Base-by-base conservation (phyloP, 2,113 vertebrate species). In the Tragelaphus scriptus region DNA sequence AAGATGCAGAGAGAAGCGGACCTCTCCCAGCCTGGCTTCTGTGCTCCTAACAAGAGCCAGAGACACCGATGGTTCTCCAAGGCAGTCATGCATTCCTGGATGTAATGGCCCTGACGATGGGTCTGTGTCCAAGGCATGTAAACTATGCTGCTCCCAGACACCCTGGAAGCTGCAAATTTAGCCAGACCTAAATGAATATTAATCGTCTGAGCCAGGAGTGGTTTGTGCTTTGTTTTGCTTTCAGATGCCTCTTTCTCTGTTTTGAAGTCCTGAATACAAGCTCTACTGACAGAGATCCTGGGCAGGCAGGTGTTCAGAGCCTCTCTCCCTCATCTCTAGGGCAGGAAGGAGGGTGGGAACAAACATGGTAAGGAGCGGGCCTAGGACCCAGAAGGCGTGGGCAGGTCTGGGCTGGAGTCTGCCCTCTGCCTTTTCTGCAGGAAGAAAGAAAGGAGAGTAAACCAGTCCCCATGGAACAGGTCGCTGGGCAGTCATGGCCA, bases 311-410 rank as follows among this genome's bases (percentile, higher is more conserved):
- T 13, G 47, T 36, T 32, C 47, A 13, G 15, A 53, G 13, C 6
- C 23, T 5, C 15, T 36, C 63, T n/a, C 32, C 21, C 55, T 28
- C 36, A 25, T 17, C 13, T 40, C 47, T n/a, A 65, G 44, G 15
- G 19, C 56, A 82, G 47, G 17, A 28, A 59, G 13, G n/a, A 47
- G 28, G 13, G 21, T 7, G 30, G 25, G 23, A 30, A 28, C 17
- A 25, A 53, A 86, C 0, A 2, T 3, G 4, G 15, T 11, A 58
- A 32, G 10, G 61, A 10, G 2, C 4, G 16, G 21, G 28, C 19
- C 32, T 36, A 6, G 21, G 47, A 10, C 10, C 7, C 5, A 14
- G 59, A 40, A 11, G 30, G 84, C 25, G 0, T 23, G 59, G n/a
- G 21, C 44, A 68, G 58, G 25, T 47, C 21, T 51, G 44, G 49